Base-by-base conservation (phyloP, 2,888 invertebrate genomes). In the Myopa tessellatipennis region DNA sequence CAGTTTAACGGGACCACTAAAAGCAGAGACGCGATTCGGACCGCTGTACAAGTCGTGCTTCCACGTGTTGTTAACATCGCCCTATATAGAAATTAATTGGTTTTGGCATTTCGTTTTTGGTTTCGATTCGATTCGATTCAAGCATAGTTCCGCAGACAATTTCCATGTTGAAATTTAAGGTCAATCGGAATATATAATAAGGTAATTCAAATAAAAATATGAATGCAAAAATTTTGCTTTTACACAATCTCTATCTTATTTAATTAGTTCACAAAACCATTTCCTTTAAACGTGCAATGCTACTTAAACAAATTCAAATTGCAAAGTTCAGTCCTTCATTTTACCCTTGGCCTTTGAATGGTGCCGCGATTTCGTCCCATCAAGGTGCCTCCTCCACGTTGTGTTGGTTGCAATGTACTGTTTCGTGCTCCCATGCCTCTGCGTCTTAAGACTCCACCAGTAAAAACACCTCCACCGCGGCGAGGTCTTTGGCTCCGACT, bases 301-400 rank as follows among this genome's bases (percentile, higher is more conserved):
- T 63, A 16, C 58, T 38, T 40, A 65, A 74, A 52, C n/a, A 74
- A 61, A 74, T 72, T 58, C n/a, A 74, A 50, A 38, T 8, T 74
- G 18, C 38, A 14, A 63, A 63, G 34, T 63, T 26, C 58, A 60
- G 38, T 16, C 10, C 38, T n/a, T 34, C 36, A 71, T n/a, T 85
- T 88, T 88, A 88, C 88, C 88, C 88, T 85, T 83, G 86, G 80
- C 81, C 86, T 87, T 88, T 94, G 92, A 79, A 93, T 90, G 84
- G 93, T 94, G 85, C 93, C 94, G 85, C 93, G 93, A 90, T 91
- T 93, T 88, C 94, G 92, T 85, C 94, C 94, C 87, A 94, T 92
- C 85, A 92, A 91, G 84, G 93, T 91, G 77, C 92, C 91, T 80
- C 92, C 91, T 80, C 92, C 68, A 18, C 74, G 55, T 55, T 40